Percentiles rank a stretch among this genome's conserved stretches.
Evolutionary conservation across 1,140 invertebrate genomes (phyloP).

Genomic region (Choristoneura fumiferana): DNA sequence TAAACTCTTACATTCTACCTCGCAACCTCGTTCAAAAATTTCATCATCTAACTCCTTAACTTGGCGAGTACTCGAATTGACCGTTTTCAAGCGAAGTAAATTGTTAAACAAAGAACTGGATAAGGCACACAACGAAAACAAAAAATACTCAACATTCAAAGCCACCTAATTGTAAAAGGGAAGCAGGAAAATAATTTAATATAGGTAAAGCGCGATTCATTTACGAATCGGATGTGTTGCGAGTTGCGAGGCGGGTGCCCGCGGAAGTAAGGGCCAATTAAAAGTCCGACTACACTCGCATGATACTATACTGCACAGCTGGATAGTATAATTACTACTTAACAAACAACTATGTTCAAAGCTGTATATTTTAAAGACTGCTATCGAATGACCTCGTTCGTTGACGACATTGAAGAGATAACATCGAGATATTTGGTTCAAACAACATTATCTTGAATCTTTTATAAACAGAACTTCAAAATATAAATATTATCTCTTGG

Average conservation of each 20-base stretch:
- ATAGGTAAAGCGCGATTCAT: slow-evolving; percentile 8
- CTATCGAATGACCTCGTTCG: slow-evolving; percentile 3
- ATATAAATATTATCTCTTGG: slow-evolving; percentile 2
- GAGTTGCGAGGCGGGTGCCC: slow-evolving; percentile 3
- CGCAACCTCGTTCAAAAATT: too few species aligned
- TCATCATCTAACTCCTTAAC: background rate
- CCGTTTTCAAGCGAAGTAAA: background rate
- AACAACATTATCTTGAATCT: slow-evolving; percentile 10
- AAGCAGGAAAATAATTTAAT: slow-evolving; percentile 11
- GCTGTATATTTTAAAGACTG: slow-evolving; percentile 4
- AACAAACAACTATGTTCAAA: slow-evolving; percentile 4
- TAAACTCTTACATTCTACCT: too few species aligned
- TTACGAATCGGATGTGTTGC: slow-evolving; percentile 16
- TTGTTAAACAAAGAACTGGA: background rate
- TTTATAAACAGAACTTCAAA: slow-evolving; percentile 3
- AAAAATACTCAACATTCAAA: background rate
- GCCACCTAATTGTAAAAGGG: background rate
- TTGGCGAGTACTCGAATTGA: background rate
- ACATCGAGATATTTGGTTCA: slow-evolving; percentile 8
- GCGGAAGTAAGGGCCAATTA: slow-evolving; percentile 16
- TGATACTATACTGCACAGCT: background rate
- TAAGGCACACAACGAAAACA: background rate
- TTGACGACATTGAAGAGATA: slow-evolving; percentile 8
- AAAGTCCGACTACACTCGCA: slow-evolving; percentile 12
- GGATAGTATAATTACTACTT: slow-evolving; percentile 11